Conservation (phyloP, 2,113 vertebrate genomes). For the human (Homo sapiens) region GRCh38 chr21:34685501-34686000, state of each 20-base stretch:
- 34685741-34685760: neutral
- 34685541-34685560: neutral
- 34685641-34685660: neutral
- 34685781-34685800: no score
- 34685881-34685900: neutral
- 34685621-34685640: neutral
- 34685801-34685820: fast-evolving
- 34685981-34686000: no score
- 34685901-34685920: neutral
- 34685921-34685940: no score
- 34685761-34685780: neutral
- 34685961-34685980: no score
- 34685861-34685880: neutral
- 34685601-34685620: neutral
- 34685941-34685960: no score
- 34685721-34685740: neutral
- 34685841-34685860: fast-evolving
- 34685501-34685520: neutral
- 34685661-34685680: neutral
- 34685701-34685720: neutral
- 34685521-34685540: neutral
- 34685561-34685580: neutral
- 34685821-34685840: neutral
- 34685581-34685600: neutral
- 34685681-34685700: neutral